phyloP scores from a whole-genome alignment of 2,797 vertebrate species.

The Taenioides sp. region DNA sequence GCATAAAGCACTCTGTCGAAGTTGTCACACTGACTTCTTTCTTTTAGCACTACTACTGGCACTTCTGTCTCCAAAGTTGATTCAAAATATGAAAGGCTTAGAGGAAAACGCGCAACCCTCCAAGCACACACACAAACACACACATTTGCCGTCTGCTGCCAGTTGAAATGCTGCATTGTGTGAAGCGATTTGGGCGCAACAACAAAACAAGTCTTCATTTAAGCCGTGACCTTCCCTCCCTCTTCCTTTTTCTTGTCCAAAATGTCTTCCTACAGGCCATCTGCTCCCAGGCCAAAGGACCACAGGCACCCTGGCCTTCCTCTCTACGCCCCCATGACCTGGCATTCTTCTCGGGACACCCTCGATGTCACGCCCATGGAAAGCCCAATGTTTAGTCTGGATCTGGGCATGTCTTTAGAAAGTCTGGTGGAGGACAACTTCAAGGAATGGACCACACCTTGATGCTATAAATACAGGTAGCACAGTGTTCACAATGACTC shows the following conservation, averaged over 20 bases:
- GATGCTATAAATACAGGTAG: constrained; percentile 53
- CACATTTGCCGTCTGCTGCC: constrained; percentile 65
- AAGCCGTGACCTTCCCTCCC: constrained; percentile 56
- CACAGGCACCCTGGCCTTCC: constrained; percentile 54
- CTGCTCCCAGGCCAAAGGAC: constrained; percentile 66
- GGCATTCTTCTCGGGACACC: constrained; percentile 66
- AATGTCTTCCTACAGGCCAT: constrained; percentile 66
- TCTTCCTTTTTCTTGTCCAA: constrained; percentile 56
- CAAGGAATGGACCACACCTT: constrained; percentile 51
- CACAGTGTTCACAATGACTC: constrained; percentile 19
- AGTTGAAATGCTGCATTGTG: constrained; percentile 67
- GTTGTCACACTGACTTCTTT: constrained; percentile 64
- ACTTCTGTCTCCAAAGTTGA: constrained; percentile 54
- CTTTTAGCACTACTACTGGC: constrained; percentile 47
- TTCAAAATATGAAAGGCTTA: constrained; percentile 67
- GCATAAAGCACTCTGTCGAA: constrained; percentile 56
- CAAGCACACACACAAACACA: constrained; percentile 44
- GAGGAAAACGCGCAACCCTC: constrained; percentile 49
- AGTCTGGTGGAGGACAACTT: constrained; percentile 37
- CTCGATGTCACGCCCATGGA: constrained; percentile 60
- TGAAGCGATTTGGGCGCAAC: constrained; percentile 42
- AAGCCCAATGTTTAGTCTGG: constrained; percentile 72
- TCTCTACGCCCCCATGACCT: constrained; percentile 68
- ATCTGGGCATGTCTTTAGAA: constrained; percentile 29
- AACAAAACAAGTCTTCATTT: constrained; percentile 74